These are phyloP conservation scores for Phocoena phocoena DNA, from an alignment of 2,113 vertebrate genomes.

Conservation along the genomic window DNA sequence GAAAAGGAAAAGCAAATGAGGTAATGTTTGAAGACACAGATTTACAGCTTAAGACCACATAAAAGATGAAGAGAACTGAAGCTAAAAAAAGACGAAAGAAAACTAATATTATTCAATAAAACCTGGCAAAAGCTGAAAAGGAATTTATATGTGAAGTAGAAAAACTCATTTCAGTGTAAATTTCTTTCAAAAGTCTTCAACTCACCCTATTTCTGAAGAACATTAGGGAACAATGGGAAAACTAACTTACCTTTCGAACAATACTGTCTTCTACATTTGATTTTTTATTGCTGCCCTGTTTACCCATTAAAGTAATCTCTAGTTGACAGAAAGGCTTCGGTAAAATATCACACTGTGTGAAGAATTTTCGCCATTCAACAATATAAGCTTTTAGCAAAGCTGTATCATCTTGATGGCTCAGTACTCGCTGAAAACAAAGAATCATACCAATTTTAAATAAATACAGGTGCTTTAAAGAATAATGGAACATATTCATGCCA, in stretches of 20 bases:
- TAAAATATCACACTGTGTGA: constrained; percentile 89
- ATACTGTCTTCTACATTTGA: constrained; percentile 98
- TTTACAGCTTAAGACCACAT: background rate
- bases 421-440: constrained; percentile 88
- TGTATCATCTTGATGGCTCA: constrained; percentile 99
- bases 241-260: constrained; percentile 92
- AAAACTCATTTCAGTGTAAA: background rate
- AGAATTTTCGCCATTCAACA: constrained; percentile 96
- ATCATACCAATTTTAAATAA: constrained; percentile 38
- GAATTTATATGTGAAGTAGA: background rate
- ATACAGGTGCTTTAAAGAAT: background rate
- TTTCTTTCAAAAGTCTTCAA: constrained; percentile 23
- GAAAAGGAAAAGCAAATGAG: background rate
- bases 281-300: constrained; percentile 99
- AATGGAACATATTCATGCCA: background rate
- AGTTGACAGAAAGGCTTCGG: constrained; percentile 97
- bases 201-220: constrained; percentile 13
- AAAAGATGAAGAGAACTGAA: background rate
- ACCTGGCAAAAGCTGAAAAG: background rate
- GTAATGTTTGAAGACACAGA: background rate
- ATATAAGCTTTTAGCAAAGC: constrained; percentile 98
- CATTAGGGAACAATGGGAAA: background rate
- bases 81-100: background rate
- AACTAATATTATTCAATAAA: background rate
- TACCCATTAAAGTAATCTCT: constrained; percentile 97